phyloP scores from a whole-genome alignment of 2,888 invertebrate species.

The Volucella bombylans region DNA sequence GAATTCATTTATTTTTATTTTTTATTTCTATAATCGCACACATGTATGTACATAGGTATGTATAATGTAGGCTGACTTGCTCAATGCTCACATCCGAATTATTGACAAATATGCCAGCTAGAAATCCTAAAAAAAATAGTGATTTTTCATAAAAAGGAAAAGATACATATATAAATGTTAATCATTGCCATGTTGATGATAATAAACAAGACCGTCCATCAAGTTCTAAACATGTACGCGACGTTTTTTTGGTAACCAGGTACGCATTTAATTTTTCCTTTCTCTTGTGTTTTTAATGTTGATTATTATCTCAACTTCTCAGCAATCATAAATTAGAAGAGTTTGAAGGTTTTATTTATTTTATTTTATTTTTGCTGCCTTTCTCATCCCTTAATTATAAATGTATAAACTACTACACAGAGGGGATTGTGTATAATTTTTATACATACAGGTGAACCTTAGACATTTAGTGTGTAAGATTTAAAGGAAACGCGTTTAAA shows the following conservation, averaged over 20 bases:
- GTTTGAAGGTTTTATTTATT: constrained; percentile 2
- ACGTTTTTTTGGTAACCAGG: constrained; percentile 19
- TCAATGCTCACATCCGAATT: no score
- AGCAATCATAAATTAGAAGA: constrained; percentile 54
- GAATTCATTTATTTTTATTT: no score
- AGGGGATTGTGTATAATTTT: constrained; percentile 4
- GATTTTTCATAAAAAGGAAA: constrained; percentile 1
- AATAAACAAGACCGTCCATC: constrained; percentile 10
- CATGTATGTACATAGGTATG: no score
- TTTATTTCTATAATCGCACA: no score
- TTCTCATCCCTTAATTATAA: constrained; percentile 41
- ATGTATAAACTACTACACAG: constrained; percentile 18
- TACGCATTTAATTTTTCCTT: constrained; percentile 24
- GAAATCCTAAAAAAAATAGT: neutral
- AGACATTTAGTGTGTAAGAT: neutral
- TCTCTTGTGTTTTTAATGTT: constrained; percentile 23
- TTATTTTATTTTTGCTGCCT: constrained; percentile 12
- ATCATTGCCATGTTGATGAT: constrained; percentile 6
- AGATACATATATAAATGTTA: constrained; percentile 4
- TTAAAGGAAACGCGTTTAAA: constrained; percentile 32
- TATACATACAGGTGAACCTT: no score
- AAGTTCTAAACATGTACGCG: neutral
- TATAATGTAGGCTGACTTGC: no score
- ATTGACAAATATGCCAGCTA: no score
- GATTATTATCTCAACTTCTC: constrained; percentile 50